phyloP scores from a whole-genome alignment of 2,888 invertebrate genomes.

The Lycia hirtaria region DNA sequence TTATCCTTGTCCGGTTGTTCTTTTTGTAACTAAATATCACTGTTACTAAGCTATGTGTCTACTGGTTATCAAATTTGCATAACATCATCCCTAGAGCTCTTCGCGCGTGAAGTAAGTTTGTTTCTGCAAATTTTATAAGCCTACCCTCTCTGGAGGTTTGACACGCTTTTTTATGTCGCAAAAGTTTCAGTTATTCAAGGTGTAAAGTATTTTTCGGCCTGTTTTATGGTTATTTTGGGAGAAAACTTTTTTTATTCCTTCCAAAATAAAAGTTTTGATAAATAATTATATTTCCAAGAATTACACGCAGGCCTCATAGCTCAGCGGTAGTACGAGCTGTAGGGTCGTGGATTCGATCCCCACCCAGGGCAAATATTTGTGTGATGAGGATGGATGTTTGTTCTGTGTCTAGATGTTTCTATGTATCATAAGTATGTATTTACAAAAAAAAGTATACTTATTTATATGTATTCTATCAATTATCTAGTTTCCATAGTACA shows the following conservation, averaged over 20 bases:
- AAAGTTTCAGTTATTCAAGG: conserved; percentile 27
- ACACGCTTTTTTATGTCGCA: conserved; percentile 35
- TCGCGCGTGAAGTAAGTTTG: conserved; percentile 37
- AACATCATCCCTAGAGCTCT: conserved; percentile 39
- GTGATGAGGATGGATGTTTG: no score
- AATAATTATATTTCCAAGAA: no score
- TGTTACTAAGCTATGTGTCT: conserved; percentile 30
- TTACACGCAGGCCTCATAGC: no score
- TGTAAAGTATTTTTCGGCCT: conserved; percentile 22
- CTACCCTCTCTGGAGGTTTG: conserved; percentile 35
- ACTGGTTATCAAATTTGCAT: conserved; percentile 50
- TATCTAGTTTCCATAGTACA: no score
- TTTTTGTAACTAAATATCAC: conserved; percentile 33
- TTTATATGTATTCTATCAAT: no score
- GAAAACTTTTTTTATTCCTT: conserved; percentile 1
- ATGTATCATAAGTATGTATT: no score
- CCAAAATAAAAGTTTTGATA: neutral
- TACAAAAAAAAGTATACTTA: no score
- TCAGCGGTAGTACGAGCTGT: no score
- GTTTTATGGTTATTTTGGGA: conserved; percentile 20
- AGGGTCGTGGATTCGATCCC: no score
- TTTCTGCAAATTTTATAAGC: conserved; percentile 51
- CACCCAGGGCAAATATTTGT: no score
- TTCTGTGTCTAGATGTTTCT: no score
- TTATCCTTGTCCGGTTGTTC: conserved; percentile 5